Percentiles rank a stretch among this genome's conserved stretches.
phyloP scores from a whole-genome alignment of 2,888 invertebrate species.

The Epiblema foenella region DNA sequence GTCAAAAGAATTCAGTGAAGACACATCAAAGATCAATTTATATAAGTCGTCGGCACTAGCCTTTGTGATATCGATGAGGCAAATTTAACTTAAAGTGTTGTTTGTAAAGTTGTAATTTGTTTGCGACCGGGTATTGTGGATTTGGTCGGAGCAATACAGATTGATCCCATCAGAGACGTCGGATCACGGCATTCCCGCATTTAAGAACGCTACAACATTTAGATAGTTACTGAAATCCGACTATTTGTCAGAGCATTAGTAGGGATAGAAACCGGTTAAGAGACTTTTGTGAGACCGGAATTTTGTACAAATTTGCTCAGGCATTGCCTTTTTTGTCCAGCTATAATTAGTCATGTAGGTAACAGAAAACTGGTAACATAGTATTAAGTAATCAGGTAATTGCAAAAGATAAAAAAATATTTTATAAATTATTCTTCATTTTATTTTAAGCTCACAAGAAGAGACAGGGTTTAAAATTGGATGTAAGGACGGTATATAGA shows the following conservation, averaged over 20 bases:
- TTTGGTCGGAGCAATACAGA: constrained; percentile 73
- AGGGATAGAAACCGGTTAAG: too few relatives aligned
- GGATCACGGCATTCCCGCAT: constrained; percentile 51
- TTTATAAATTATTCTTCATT: too few relatives aligned
- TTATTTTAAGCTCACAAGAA: too few relatives aligned
- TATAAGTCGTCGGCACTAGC: constrained; percentile 63
- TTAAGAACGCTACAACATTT: constrained; percentile 52
- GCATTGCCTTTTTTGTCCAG: neutral
- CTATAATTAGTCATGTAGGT: too few relatives aligned
- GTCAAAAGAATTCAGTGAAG: constrained; percentile 45
- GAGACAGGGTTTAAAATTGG: too few relatives aligned
- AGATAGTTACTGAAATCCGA: constrained; percentile 65
- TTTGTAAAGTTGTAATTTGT: constrained; percentile 64
- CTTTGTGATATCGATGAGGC: constrained; percentile 65
- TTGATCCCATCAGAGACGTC: constrained; percentile 60
- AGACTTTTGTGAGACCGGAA: neutral
- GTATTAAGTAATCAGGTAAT: too few relatives aligned
- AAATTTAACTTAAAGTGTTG: constrained; percentile 60
- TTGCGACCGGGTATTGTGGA: constrained; percentile 51
- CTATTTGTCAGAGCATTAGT: constrained; percentile 68
- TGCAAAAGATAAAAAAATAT: too few relatives aligned
- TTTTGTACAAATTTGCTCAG: neutral
- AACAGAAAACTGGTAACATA: neutral
- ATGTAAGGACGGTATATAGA: too few relatives aligned
- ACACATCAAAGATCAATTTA: constrained; percentile 56